These are phyloP conservation scores for Botia kubotai DNA, from an alignment of 2,797 vertebrate genomes.

Conservation along the genomic window DNA sequence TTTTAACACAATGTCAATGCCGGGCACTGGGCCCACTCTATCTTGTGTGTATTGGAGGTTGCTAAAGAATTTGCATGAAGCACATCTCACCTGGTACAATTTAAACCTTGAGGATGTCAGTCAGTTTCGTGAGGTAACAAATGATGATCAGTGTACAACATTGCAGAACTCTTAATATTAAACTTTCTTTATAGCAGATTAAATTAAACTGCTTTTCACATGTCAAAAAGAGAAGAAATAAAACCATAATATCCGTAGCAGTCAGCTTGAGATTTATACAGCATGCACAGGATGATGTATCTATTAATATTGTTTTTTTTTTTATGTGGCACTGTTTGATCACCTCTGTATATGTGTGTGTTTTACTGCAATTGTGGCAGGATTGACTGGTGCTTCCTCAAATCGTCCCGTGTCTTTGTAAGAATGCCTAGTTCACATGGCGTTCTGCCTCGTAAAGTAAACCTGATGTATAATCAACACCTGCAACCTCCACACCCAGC, in stretches of 20 bases:
- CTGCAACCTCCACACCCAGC: slow-evolving; percentile 75
- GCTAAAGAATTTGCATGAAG: slow-evolving; percentile 42
- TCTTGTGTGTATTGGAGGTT: slow-evolving; percentile 51
- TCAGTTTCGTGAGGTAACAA: slow-evolving; percentile 20
- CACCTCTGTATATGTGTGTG: slow-evolving; percentile 22
- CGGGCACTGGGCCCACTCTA: slow-evolving; percentile 63
- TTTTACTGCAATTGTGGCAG: slow-evolving; percentile 35
- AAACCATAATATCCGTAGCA: neutral
- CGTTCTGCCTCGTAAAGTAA: slow-evolving; percentile 78
- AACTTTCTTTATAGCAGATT: slow-evolving; percentile 1
- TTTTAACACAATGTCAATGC: slow-evolving; percentile 69
- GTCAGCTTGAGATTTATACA: neutral
- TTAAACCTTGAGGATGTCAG: slow-evolving; percentile 16
- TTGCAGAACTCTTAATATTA: neutral
- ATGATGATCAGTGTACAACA: neutral
- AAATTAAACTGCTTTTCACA: slow-evolving; percentile 9
- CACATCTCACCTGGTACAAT: slow-evolving; percentile 8
- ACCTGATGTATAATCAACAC: slow-evolving; percentile 83
- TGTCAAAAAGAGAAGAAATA: neutral
- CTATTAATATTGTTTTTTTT: neutral
- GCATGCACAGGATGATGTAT: neutral
- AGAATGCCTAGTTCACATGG: slow-evolving; percentile 73
- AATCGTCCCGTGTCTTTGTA: slow-evolving; percentile 76
- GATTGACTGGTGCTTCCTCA: slow-evolving; percentile 71
- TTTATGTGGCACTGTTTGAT: neutral